Conservation (phyloP, 2,888 invertebrate species). For the Steinernema carpocapsae region DNA sequence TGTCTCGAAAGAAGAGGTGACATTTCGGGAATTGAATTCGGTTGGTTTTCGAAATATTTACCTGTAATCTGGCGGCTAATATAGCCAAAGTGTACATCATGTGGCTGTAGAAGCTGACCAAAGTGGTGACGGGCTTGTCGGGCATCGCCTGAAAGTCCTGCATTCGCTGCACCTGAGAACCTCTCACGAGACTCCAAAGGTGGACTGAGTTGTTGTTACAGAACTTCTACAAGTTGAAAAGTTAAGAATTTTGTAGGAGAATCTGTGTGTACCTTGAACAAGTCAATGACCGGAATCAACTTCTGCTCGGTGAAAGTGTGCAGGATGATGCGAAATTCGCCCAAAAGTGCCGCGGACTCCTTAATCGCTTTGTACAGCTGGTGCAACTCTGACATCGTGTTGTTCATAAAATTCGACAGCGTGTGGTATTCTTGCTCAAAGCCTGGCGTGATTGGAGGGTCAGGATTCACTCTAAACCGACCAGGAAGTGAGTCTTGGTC, state of each 20-base stretch:
- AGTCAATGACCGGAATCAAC: slow-evolving; percentile 63
- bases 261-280: slow-evolving; percentile 56
- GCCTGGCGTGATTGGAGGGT: slow-evolving; percentile 38
- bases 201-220: slow-evolving; percentile 59
- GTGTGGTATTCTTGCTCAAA: slow-evolving; percentile 48
- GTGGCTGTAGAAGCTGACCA: slow-evolving; percentile 63
- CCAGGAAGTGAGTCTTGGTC: neutral
- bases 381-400: slow-evolving; percentile 56
- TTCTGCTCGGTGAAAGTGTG: slow-evolving; percentile 58
- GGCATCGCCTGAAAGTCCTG: slow-evolving; percentile 47
- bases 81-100: slow-evolving; percentile 66
- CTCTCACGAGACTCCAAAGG: slow-evolving; percentile 51
- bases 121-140: slow-evolving; percentile 46
- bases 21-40: too few species aligned
- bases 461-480: slow-evolving; percentile 36
- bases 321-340: slow-evolving; percentile 45
- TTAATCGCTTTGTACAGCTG: slow-evolving; percentile 48
- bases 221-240: slow-evolving; percentile 47
- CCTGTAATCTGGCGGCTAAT: slow-evolving; percentile 62
- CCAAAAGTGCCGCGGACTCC: slow-evolving; percentile 31
- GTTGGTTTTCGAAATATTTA: neutral
- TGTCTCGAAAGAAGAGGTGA: too few species aligned
- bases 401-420: slow-evolving; percentile 52
- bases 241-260: neutral
- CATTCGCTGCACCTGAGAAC: slow-evolving; percentile 50